Evolutionary conservation across 1,140 invertebrate genomes (phyloP).

Genomic region (Saccostrea glomerata): DNA sequence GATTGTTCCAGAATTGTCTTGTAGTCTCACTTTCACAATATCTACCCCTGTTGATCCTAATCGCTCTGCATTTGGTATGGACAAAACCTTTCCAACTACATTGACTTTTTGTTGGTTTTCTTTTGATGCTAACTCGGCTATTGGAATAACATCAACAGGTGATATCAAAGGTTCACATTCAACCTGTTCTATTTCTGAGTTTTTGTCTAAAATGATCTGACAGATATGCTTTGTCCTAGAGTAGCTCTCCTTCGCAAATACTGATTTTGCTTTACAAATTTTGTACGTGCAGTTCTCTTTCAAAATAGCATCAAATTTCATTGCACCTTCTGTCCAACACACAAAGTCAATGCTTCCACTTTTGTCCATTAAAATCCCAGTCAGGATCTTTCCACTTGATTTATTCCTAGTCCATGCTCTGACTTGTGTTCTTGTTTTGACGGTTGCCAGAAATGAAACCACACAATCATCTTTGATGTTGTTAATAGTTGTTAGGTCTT

Average conservation of each 20-base stretch:
- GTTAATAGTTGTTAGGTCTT: neutral
- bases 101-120: neutral
- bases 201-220: slow-evolving; percentile 6
- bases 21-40: too few relatives aligned
- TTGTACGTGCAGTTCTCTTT: neutral
- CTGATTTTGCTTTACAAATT: neutral
- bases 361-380: neutral
- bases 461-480: neutral
- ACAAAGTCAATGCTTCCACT: slow-evolving; percentile 32
- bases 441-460: neutral
- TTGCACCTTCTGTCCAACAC: slow-evolving; percentile 1
- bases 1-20: neutral
- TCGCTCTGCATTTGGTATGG: neutral
- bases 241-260: neutral
- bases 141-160: neutral
- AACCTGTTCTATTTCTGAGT: neutral
- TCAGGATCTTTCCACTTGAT: neutral
- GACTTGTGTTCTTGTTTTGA: neutral
- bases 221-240: neutral
- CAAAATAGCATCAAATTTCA: neutral
- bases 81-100: neutral
- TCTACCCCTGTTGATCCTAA: neutral
- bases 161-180: too few relatives aligned
- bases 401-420: slow-evolving; percentile 19
- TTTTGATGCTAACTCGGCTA: neutral